Conservation (phyloP, 2,797 vertebrate species). For the Sebastes paucispinis region DNA sequence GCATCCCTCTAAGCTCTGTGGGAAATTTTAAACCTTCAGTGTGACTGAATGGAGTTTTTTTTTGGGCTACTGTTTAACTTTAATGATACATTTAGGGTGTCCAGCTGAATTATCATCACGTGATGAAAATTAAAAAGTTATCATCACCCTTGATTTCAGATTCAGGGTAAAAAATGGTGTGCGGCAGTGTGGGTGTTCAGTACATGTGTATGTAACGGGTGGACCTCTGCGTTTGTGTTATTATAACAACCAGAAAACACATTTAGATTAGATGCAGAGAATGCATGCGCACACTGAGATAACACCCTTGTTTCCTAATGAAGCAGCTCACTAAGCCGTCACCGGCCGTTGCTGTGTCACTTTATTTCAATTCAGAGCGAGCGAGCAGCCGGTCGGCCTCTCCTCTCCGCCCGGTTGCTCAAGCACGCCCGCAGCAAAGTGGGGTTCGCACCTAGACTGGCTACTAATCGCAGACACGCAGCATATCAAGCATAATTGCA, state of each 20-base stretch:
- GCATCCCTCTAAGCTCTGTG: slow-evolving; percentile 6
- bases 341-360: slow-evolving; percentile 30
- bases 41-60: background rate
- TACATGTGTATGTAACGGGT: too few species aligned
- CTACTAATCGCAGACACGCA: slow-evolving; percentile 29
- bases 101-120: too few species aligned
- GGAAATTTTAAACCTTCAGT: slow-evolving; percentile 8
- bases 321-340: slow-evolving; percentile 32
- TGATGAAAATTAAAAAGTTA: too few species aligned
- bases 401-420: background rate
- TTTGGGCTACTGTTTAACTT: background rate
- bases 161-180: too few species aligned
- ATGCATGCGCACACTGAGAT: background rate
- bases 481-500: slow-evolving; percentile 42
- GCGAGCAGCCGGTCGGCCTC: background rate
- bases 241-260: too few species aligned
- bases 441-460: slow-evolving; percentile 21
- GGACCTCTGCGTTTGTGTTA: too few species aligned
- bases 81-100: background rate
- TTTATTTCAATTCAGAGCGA: slow-evolving; percentile 44
- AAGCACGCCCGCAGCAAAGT: slow-evolving; percentile 14
- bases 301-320: slow-evolving; percentile 14
- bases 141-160: too few species aligned
- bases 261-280: background rate
- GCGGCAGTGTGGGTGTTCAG: too few species aligned